Evolutionary conservation across 1,140 invertebrate genomes (phyloP).

Genomic region (Drosophila arizonae): DNA sequence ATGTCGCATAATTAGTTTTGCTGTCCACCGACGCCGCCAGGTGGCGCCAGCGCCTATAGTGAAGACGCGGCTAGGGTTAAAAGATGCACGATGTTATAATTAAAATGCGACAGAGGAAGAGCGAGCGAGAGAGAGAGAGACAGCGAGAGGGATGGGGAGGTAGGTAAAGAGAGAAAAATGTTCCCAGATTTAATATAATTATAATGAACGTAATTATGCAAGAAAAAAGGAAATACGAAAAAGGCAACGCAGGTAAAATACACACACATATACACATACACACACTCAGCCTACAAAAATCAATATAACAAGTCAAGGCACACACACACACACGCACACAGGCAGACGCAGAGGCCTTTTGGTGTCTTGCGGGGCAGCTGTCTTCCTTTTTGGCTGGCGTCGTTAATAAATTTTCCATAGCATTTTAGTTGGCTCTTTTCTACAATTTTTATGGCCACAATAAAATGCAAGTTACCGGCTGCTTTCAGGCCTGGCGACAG

Average conservation of each 20-base stretch:
- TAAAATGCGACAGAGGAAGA: neutral
- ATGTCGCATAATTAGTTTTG: slow-evolving; percentile 71
- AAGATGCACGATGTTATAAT: neutral
- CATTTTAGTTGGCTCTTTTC: slow-evolving; percentile 46
- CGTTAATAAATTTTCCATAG: slow-evolving; percentile 56
- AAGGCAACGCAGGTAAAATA: slow-evolving; percentile 17
- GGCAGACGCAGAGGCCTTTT: neutral
- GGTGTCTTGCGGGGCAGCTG: slow-evolving; percentile 34
- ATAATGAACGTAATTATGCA: slow-evolving; percentile 70
- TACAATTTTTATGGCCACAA: slow-evolving; percentile 56
- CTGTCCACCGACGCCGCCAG: slow-evolving; percentile 42
- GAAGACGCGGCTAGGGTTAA: neutral
- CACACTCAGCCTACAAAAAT: slow-evolving; percentile 18
- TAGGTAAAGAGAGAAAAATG: slow-evolving; percentile 31
- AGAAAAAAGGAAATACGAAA: slow-evolving; percentile 13
- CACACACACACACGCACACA: slow-evolving; percentile 11
- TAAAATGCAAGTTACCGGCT: slow-evolving; percentile 50
- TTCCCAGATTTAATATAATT: slow-evolving; percentile 67
- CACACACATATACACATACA: slow-evolving; percentile 15
- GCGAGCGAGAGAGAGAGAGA: neutral
- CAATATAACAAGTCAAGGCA: slow-evolving; percentile 56
- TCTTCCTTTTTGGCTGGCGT: slow-evolving; percentile 39
- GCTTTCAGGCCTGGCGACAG: slow-evolving; percentile 24
- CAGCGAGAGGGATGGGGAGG: slow-evolving; percentile 12
- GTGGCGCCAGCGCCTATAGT: slow-evolving; percentile 43